Conservation (phyloP, 2,113 vertebrate species). For the Ctenodactylus gundi region DNA sequence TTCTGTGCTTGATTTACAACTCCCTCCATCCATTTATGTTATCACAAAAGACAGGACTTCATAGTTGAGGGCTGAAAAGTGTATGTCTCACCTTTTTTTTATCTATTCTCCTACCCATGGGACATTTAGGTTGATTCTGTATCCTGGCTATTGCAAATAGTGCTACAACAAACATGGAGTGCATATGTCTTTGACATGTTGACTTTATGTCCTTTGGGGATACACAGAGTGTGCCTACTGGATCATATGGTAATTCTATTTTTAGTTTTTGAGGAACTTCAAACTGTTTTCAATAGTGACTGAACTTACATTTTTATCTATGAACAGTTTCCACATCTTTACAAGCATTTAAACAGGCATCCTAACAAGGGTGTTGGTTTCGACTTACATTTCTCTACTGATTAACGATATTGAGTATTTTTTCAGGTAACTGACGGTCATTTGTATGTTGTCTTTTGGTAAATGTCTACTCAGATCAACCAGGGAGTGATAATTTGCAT, state of each 20-base stretch:
- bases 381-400: neutral
- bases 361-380: neutral
- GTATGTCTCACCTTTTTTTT: too few species aligned
- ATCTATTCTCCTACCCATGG: neutral
- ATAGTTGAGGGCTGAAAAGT: neutral
- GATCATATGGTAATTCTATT: neutral
- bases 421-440: neutral
- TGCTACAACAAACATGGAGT: neutral
- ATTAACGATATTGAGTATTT: neutral
- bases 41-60: neutral
- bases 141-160: too few species aligned
- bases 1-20: neutral
- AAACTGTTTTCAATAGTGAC: neutral
- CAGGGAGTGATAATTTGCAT: too few species aligned
- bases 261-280: neutral
- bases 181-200: neutral
- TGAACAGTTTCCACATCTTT: neutral
- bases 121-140: neutral
- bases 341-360: neutral
- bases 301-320: neutral
- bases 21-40: neutral
- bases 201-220: neutral
- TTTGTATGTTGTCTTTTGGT: neutral
- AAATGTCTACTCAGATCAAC: neutral
- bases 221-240: neutral